Evolutionary conservation across 23 tunicate genomes (phyloP).

Genomic region (Phallusia fumigata): DNA sequence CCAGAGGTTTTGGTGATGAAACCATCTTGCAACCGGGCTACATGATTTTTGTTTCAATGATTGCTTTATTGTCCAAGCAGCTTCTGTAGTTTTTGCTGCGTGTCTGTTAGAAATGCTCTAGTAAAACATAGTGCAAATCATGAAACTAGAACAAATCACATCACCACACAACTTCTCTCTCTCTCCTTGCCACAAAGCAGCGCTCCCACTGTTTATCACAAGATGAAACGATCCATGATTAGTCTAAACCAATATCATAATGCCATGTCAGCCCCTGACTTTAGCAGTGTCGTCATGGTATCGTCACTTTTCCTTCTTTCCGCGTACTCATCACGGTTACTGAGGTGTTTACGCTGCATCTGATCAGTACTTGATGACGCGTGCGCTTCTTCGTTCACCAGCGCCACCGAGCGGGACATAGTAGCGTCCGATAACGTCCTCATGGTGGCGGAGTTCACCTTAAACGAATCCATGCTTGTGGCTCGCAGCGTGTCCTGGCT

Average conservation of each 20-base stretch:
- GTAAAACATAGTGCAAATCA: too few species aligned
- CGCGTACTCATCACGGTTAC: background rate
- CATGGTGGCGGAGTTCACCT: conserved; percentile 18
- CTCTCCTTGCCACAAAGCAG: background rate
- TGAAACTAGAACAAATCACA: too few species aligned
- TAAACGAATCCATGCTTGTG: background rate
- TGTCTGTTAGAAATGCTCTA: too few species aligned
- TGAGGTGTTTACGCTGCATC: background rate
- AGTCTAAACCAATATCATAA: background rate
- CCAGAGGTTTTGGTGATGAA: too few species aligned
- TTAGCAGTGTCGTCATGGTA: background rate
- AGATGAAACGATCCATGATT: too few species aligned
- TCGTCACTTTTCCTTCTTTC: conserved; percentile 2
- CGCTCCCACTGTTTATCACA: background rate
- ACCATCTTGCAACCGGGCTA: too few species aligned
- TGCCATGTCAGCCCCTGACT: conserved; percentile 1
- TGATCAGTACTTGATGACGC: background rate
- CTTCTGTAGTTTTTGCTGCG: too few species aligned
- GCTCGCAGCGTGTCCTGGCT: conserved; percentile 6
- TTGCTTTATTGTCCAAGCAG: too few species aligned
- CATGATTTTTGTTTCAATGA: too few species aligned
- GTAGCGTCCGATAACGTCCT: conserved; percentile 9
- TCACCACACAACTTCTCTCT: too few species aligned
- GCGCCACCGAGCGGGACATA: conserved; percentile 2
- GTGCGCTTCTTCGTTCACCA: background rate